Base-by-base conservation (phyloP, 2,113 vertebrate genomes). In the Cyprinodon brontotheroides region DNA sequence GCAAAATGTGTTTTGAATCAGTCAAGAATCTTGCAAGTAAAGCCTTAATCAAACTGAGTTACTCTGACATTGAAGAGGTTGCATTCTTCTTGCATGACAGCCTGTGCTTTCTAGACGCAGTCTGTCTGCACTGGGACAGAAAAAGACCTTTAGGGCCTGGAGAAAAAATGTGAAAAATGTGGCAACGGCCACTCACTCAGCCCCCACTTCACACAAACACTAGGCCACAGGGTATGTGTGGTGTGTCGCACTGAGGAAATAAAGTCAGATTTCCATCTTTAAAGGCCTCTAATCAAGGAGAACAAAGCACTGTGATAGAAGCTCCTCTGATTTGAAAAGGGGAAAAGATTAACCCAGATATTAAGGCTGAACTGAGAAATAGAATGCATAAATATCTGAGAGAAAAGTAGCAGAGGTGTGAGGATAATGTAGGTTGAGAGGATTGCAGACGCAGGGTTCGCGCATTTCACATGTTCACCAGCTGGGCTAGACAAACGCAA, bases 391-490 rank as follows among this genome's bases (percentile, higher is more conserved):
- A 15, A 13, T 61, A 71, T 68, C 6, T 20, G 57, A 80, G 48
- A 68, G 48, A 68, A 17, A 68, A 29, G 41, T 47, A 65, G 80
- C 39, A 72, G 63, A 83, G 72, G 86, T 70, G 68, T 82, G 75
- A 85, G 70, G 64, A 78, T 36, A 70, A 47, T 11, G 64, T 66
- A 81, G 74, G 13, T n/a, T 70, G 82, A 77, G 86, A 76, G 62
- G 75, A 82, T 66, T 62, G 70, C 68, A 81, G 83, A 85, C 79
- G 65, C 80, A 67, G 75, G 72, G 90, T 90, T 88, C 89, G 81
- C 87, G 89, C 89, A 92, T 91, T 92, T 86, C 91, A 90, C 92
- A 87, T 92, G 88, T 68, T 90, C 84, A 90, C 89, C 91, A 92
- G 89, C 90, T 91, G 90, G 85, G 68, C 71, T 48, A 69, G 20